Evolutionary conservation across 2,888 invertebrate species (phyloP), one percentile per base, ranked within the genome.

Genomic region (Rugalucina vietnamica): DNA sequence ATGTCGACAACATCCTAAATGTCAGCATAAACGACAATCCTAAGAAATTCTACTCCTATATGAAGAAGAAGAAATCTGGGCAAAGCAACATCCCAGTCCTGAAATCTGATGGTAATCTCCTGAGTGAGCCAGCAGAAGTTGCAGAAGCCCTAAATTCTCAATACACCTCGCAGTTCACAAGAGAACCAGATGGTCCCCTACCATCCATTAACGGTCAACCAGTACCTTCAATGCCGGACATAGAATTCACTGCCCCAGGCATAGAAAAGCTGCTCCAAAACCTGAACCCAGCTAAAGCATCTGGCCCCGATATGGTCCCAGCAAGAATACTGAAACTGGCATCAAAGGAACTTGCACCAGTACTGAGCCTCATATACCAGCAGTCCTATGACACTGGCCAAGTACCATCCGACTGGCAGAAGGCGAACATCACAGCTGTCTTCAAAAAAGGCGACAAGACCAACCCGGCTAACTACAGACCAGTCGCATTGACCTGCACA

Each of bases 91-190:
- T 78, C 8, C 71, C 54, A 4, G 37, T 39, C 4, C 27, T 78
- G 49, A 71, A 71, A 29, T 0, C 18, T 54, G 71, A 82, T 36
- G 60, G 29, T 27, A 60, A 60, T 8, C 29, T 60, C 24, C 60
- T 60, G 60, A 27, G 60, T 60, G 60, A 60, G 18, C 57, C 72
- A 32, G 36, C 57, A 57, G 50, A 34, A 21, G 81, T 76, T 57
- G 79, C 73, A 12, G 43, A 79, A 29, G 76, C 71, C n/a, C 27
- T 85, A 37, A 85, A 82, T 37, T 29, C 65, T 18, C 78, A 79
- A 43, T 79, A 82, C 29, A 74, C 78, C 27, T 81, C 76, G 27
- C 81, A 81, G 14, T 85, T 85, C 76, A 81, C 84, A 18, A 57
- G 69, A 73, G 60, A 60, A 27, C 29, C 60, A 43, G 43, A 8